Evolutionary conservation across 1,140 invertebrate species (phyloP).

Genomic region (Lordiphosa mommai): DNA sequence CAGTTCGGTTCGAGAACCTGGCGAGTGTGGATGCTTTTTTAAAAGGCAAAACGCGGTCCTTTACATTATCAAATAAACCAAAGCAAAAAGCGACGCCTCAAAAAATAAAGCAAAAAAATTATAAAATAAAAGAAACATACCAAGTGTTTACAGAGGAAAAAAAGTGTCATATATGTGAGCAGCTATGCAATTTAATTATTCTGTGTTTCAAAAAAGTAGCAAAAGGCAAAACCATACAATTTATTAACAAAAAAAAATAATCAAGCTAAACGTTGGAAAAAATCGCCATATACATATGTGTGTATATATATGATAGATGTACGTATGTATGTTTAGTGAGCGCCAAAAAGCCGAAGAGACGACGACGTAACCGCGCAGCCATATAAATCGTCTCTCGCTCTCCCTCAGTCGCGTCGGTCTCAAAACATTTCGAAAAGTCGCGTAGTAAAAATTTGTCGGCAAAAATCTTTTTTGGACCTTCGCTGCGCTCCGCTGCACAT

Average conservation of each 20-base stretch:
- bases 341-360: slow-evolving; percentile 70
- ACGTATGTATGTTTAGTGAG: slow-evolving; percentile 48
- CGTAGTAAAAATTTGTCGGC: slow-evolving; percentile 65
- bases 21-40: slow-evolving; percentile 59
- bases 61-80: slow-evolving; percentile 24
- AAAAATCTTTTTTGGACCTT: slow-evolving; percentile 42
- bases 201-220: slow-evolving; percentile 12
- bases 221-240: slow-evolving; percentile 10
- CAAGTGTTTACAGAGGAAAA: neutral
- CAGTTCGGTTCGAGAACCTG: slow-evolving; percentile 63
- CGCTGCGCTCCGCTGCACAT: slow-evolving; percentile 53
- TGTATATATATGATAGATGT: slow-evolving; percentile 41
- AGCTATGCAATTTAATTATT: slow-evolving; percentile 9
- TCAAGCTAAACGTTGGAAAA: slow-evolving; percentile 52
- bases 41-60: slow-evolving; percentile 29
- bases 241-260: slow-evolving; percentile 27
- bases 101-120: slow-evolving; percentile 14
- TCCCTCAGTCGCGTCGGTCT: slow-evolving; percentile 15
- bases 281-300: slow-evolving; percentile 27
- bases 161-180: neutral
- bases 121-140: slow-evolving; percentile 1
- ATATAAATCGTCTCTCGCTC: slow-evolving; percentile 59
- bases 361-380: slow-evolving; percentile 43
- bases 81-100: slow-evolving; percentile 21
- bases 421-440: slow-evolving; percentile 35